These are phyloP conservation scores for Pachymerium ferrugineum DNA, from an alignment of 2,888 invertebrate species.

Conservation along the genomic window DNA sequence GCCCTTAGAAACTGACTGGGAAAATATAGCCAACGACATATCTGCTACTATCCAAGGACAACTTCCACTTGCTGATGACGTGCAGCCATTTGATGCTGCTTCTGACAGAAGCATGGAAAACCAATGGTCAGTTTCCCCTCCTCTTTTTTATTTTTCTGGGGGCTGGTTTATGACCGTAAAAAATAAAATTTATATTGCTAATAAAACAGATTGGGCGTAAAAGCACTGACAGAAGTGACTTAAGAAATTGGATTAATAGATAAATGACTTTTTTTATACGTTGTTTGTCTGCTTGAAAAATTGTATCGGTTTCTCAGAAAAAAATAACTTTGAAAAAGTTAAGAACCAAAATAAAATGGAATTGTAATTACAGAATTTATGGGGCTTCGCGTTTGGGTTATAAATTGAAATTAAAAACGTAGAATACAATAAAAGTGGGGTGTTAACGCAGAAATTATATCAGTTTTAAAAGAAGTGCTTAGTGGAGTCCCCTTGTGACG, in stretches of 20 bases:
- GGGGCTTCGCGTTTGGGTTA: too few species aligned
- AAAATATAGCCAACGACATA: slow-evolving; percentile 46
- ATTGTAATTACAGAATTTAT: too few species aligned
- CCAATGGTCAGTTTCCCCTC: slow-evolving; percentile 51
- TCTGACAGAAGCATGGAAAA: slow-evolving; percentile 77
- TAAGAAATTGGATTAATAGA: slow-evolving; percentile 27
- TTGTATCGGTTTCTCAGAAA: not conserved
- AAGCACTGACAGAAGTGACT: not conserved
- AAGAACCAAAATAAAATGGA: not conserved
- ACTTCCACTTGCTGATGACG: slow-evolving; percentile 54
- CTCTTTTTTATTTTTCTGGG: not conserved
- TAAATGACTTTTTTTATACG: slow-evolving; percentile 22
- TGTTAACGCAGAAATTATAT: too few species aligned
- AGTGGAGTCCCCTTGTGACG: too few species aligned
- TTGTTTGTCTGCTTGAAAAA: not conserved
- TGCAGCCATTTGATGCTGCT: slow-evolving; percentile 75
- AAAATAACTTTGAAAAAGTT: not conserved
- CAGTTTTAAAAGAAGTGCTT: too few species aligned
- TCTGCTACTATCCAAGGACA: slow-evolving; percentile 48
- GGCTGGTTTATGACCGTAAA: not conserved
- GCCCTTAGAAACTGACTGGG: slow-evolving; percentile 44
- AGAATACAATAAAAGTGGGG: too few species aligned
- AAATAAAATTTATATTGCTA: slow-evolving; percentile 2
- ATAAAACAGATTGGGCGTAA: slow-evolving; percentile 19
- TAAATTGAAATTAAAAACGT: too few species aligned